These are phyloP conservation scores for Rhea pennata DNA, from an alignment of 2,113 vertebrate species.

Conservation along the genomic window DNA sequence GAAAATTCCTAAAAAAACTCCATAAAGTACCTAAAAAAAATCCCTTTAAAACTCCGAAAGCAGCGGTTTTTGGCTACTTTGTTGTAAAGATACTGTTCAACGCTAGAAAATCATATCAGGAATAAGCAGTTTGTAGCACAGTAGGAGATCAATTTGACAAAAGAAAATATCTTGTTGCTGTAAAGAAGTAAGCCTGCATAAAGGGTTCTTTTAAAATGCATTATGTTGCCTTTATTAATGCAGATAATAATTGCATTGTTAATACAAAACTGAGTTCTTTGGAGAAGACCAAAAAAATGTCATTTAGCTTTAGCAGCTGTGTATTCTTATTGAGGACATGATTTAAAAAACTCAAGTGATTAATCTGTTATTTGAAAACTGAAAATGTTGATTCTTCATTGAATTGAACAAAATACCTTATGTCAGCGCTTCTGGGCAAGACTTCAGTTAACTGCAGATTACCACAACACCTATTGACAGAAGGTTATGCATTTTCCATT, in stretches of 20 bases:
- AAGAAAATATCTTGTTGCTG: neutral
- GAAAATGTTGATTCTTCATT: neutral
- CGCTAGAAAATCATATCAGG: neutral
- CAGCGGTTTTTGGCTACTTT: neutral
- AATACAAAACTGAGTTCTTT: neutral
- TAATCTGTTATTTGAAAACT: neutral
- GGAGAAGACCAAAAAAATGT: neutral
- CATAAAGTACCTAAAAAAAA: too few species aligned
- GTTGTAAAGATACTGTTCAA: neutral
- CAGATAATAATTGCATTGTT: neutral
- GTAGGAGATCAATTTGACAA: neutral
- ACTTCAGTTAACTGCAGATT: neutral
- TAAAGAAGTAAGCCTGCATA: neutral
- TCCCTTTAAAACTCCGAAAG: neutral
- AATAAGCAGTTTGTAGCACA: neutral
- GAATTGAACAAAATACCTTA: neutral
- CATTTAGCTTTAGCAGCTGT: neutral
- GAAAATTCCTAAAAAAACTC: neutral
- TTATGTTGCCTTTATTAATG: neutral
- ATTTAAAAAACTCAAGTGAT: neutral
- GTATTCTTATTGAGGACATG: neutral
- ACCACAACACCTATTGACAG: neutral
- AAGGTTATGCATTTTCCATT: neutral
- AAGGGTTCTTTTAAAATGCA: neutral
- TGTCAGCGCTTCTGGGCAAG: neutral